Percentiles rank a stretch among this genome's conserved stretches.
Evolutionary conservation across 2,797 vertebrate genomes (phyloP).

Genomic region (Chromis chromis): DNA sequence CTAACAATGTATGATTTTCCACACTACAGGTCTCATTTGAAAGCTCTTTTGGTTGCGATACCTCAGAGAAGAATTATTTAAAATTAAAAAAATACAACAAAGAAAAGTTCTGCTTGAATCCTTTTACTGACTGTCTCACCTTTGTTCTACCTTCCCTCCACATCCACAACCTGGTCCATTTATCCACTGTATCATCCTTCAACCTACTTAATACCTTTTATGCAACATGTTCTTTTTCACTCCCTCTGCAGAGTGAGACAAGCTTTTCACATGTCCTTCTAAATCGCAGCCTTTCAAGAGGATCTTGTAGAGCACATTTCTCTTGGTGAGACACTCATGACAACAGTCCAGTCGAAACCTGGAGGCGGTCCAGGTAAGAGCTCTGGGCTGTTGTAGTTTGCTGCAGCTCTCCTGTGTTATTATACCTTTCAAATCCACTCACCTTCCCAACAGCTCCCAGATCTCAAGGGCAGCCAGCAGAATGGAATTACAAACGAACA

Average conservation of each 20-base stretch:
- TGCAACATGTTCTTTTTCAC: background rate
- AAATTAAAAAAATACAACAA: background rate
- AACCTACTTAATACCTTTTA: constrained; percentile 1
- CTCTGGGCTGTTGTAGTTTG: constrained; percentile 24
- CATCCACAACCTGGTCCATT: background rate
- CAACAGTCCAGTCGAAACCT: constrained; percentile 50
- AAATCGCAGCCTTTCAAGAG: constrained; percentile 35
- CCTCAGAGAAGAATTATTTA: background rate
- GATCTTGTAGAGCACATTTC: constrained; percentile 32
- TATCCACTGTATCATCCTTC: background rate
- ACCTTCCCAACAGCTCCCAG: constrained; percentile 39
- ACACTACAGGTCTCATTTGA: constrained; percentile 14
- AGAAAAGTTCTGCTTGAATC: background rate
- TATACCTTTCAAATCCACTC: constrained; percentile 50
- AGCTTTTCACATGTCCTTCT: constrained; percentile 29
- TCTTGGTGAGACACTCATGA: constrained; percentile 44
- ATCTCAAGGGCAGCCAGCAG: constrained; percentile 55
- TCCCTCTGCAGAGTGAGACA: background rate
- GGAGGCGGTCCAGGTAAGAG: constrained; percentile 45
- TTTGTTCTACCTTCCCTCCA: constrained; percentile 1
- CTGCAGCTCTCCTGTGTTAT: constrained; percentile 41
- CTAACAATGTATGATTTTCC: constrained; percentile 30
- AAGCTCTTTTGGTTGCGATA: constrained; percentile 43
- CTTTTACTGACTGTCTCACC: background rate
- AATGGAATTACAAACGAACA: constrained; percentile 41